Evolutionary conservation across 2,888 invertebrate genomes (phyloP), one percentile per base, ranked within the genome.

Genomic region (Drosophila engyochracea): DNA sequence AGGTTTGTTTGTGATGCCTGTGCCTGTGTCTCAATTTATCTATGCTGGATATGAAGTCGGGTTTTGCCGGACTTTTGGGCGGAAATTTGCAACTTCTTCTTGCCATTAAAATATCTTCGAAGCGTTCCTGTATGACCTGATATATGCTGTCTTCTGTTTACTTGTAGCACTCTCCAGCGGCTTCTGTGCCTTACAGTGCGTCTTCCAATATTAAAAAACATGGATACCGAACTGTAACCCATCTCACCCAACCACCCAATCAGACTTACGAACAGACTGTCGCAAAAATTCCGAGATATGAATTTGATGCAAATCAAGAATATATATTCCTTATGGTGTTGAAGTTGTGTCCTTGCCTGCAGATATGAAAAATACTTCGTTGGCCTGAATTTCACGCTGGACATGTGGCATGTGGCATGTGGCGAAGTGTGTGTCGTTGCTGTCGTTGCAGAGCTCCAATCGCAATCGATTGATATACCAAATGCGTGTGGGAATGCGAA

Each of bases 301-400:
- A 35, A 14, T 35, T 14, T 35, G 35, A 35, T 14, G 35, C 14
- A 35, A 14, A 35, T 35, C 14, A 14, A 35, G 35, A 35, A 33
- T 12, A 12, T 33, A 33, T 33, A 33, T 12, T 33, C 33, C 12
- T 33, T 33, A 33, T 33, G 12, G 31, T 3, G 10, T 33, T 3
- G 10, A 4, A 33, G 33, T 4, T 12, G 12, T 12, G 33, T 12
- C 33, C 12, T 33, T 33, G 33, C 22, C 19, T 59, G 49, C 64
- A 93, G 93, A 72, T 93, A 92, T 82, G 93, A 93, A 72, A 93
- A 93, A 76, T 93, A 93, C 76, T 93, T 93, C 59, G 92, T 94
- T 44, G 91, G 92, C 41, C 74, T 94, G 16, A 93, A 93, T 76
- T 12, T 12, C 33, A 14, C 14, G 35, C 35, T 14, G 35, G 35